Evolutionary conservation across 2,113 vertebrate genomes (phyloP).

Genomic region (Antechinus flavipes): DNA sequence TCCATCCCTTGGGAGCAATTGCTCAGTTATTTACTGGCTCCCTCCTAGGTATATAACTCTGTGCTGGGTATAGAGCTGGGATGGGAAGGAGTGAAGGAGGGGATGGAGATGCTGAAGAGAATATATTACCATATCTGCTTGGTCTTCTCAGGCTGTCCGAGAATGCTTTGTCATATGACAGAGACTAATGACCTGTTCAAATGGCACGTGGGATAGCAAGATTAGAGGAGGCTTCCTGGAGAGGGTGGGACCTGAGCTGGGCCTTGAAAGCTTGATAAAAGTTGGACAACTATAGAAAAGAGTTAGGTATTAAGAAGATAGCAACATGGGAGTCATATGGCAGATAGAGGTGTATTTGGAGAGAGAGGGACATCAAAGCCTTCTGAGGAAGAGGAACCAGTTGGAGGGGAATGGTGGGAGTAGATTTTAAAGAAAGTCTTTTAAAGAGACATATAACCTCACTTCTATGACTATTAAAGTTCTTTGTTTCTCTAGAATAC

Average conservation of each 20-base stretch:
- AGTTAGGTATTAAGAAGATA: neutral
- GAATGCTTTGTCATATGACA: neutral
- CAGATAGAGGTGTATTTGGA: neutral
- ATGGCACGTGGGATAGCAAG: neutral
- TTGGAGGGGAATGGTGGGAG: neutral
- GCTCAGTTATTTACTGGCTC: neutral
- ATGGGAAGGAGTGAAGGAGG: neutral
- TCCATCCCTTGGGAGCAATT: neutral
- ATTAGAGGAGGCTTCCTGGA: neutral
- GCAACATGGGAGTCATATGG: no score
- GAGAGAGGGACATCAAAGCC: neutral
- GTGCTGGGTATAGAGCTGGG: neutral
- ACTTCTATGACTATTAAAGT: neutral
- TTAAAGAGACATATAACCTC: neutral
- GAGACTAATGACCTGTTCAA: neutral
- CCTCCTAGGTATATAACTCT: neutral
- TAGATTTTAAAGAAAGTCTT: neutral
- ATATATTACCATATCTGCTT: neutral
- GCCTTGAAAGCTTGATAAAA: neutral
- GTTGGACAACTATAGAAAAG: neutral
- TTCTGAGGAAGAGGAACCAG: neutral
- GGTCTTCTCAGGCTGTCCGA: neutral
- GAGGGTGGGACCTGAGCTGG: neutral
- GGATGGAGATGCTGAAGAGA: neutral
- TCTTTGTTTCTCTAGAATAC: neutral